Evolutionary conservation across 2,888 invertebrate species (phyloP).

Genomic region (Melikaiella ostensackeni): DNA sequence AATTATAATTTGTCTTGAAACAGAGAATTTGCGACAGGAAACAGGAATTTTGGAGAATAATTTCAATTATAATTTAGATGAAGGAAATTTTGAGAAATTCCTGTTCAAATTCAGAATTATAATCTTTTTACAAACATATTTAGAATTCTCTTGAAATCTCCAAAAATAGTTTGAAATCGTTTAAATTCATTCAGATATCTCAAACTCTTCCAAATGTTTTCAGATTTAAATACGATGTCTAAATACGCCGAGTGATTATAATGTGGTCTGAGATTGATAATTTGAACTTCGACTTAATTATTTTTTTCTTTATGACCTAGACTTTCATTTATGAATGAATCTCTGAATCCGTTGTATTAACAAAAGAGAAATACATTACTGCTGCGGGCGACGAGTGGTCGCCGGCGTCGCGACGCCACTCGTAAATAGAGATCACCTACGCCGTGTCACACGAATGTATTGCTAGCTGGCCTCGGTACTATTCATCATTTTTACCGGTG

Average conservation of each 20-base stretch:
- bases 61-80: too few relatives aligned
- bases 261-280: not conserved
- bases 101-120: too few relatives aligned
- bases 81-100: too few relatives aligned
- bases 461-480: conserved; percentile 34
- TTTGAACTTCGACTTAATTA: not conserved
- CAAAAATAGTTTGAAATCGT: too few relatives aligned
- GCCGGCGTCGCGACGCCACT: conserved; percentile 35
- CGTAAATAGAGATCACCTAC: conserved; percentile 34
- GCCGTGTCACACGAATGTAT: conserved; percentile 37
- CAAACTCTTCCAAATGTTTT: too few relatives aligned
- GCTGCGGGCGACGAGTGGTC: conserved; percentile 37
- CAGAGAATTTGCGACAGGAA: too few relatives aligned
- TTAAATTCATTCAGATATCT: too few relatives aligned
- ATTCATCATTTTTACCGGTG: conserved; percentile 34
- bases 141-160: too few relatives aligned
- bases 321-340: conserved; percentile 36
- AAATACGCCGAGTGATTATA: not conserved
- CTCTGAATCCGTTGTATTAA: conserved; percentile 14
- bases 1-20: too few relatives aligned
- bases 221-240: too few relatives aligned
- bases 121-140: too few relatives aligned
- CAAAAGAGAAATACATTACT: conserved; percentile 23
- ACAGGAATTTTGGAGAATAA: too few relatives aligned
- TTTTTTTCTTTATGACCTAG: not conserved